phyloP scores from a whole-genome alignment of 2,797 vertebrate species.

The Hozukius guyotensis region DNA sequence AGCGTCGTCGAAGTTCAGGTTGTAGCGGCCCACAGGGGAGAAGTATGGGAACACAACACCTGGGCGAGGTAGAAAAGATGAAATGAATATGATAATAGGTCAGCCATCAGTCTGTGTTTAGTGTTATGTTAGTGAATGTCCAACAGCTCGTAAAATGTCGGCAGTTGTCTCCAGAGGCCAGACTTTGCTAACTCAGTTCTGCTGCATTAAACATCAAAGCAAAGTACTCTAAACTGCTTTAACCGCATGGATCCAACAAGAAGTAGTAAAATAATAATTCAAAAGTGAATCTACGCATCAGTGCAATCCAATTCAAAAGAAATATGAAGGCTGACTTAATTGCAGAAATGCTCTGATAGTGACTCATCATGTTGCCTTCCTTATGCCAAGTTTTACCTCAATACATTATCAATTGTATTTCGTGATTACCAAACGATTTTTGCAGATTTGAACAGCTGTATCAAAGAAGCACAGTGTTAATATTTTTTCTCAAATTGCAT shows the following conservation, averaged over 20 bases:
- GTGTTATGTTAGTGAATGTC: conserved; percentile 13
- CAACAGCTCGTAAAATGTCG: not conserved
- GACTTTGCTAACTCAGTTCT: conserved; percentile 17
- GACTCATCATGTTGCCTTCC: not conserved
- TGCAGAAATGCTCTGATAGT: not conserved
- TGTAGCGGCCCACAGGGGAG: conserved; percentile 88
- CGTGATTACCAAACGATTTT: not conserved
- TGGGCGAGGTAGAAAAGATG: conserved; percentile 57
- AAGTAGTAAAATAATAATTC: not conserved
- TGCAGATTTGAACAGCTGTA: not conserved
- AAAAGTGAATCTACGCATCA: not conserved
- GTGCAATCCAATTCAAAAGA: not conserved
- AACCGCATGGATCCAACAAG: not conserved
- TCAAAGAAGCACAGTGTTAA: not conserved
- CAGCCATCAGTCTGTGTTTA: not conserved
- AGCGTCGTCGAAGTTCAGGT: conserved; percentile 88
- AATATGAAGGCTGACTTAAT: not conserved
- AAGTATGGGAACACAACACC: conserved; percentile 95
- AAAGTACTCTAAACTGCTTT: not conserved
- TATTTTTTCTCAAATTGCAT: not conserved
- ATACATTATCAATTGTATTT: not conserved
- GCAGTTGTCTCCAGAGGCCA: conserved; percentile 12
- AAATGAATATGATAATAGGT: not conserved
- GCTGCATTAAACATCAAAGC: not conserved
- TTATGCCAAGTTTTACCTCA: not conserved